Conservation (phyloP, 2,113 vertebrate species). For the Calypte anna region DNA sequence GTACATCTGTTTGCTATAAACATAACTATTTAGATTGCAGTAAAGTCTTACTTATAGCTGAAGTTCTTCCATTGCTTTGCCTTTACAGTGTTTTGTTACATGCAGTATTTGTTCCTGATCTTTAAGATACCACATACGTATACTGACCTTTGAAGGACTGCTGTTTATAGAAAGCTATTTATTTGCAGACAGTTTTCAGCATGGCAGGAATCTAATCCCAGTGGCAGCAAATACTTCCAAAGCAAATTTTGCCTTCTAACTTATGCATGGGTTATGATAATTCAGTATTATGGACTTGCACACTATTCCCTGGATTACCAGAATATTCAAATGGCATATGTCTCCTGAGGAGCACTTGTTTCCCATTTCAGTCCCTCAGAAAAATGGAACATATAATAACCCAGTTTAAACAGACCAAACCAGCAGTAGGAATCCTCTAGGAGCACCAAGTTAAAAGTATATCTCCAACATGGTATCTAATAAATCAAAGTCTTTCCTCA, state of each 20-base stretch:
- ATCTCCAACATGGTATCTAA: conserved; percentile 1
- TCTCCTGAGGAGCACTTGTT: conserved; percentile 25
- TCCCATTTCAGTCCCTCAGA: neutral
- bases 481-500: conserved; percentile 49
- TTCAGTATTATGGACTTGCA: neutral
- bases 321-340: neutral
- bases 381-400: neutral
- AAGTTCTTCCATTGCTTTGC: neutral
- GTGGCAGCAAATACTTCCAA: neutral
- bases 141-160: neutral
- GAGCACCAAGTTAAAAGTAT: conserved; percentile 48
- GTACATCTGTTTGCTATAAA: no score
- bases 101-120: neutral
- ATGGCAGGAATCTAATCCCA: no score
- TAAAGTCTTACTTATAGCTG: neutral
- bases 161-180: neutral
- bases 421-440: neutral
- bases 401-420: neutral
- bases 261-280: neutral
- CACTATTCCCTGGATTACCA: neutral
- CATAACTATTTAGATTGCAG: no score
- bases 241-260: neutral
- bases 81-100: neutral
- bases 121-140: neutral
- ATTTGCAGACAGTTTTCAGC: no score